Base-by-base conservation (phyloP, 2,113 vertebrate species). In the Lepus europaeus region DNA sequence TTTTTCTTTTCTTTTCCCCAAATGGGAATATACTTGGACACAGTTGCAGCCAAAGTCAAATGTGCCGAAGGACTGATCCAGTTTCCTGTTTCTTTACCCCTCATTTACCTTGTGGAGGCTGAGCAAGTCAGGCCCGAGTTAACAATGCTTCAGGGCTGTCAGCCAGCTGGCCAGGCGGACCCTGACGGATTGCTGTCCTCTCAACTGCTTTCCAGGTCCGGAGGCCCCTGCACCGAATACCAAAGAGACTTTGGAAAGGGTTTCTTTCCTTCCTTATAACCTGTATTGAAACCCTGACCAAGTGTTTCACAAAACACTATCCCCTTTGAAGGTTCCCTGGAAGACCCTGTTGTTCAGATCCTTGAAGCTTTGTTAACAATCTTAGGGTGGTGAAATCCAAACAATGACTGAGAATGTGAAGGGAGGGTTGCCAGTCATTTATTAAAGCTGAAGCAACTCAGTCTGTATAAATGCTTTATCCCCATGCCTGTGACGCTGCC, bases 301-400 rank as follows among this genome's bases (percentile, higher is more conserved):
- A 72, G 68, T 61, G 53, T 81, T 88, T 91, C 61, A 25, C 10
- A 56, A 59, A 89, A 59, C 56, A 76, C 23, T 53, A 39, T 91
- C 39, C 29, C 29, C 25, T 72, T 93, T 74, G 79, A 79, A 90
- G 69, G 9, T 94, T 31, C 7, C 64, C n/a, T 33, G 19, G 56
- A 63, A 83, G 79, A 90, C 23, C 72, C 9, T 77, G 29, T 56
- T 95, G n/a, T 82, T 81, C 59, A 80, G 70, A 74, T 4, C 45
- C 64, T 72, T 81, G 63, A 73, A 89, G 84, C 29, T 82, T 74
- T 89, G 69, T 88, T 87, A 88, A 16, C 85, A 86, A 81, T 81
- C 13, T 92, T 66, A 87, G 81, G 85, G 63, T 92, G 94, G 27
- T 85, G 82, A 85, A 91, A 63, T 84, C 61, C 19, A 56, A 83